Percentiles rank a stretch among this genome's conserved stretches.
Conservation (phyloP, 2,113 vertebrate species). For the Diphyllodes magnificus region DNA sequence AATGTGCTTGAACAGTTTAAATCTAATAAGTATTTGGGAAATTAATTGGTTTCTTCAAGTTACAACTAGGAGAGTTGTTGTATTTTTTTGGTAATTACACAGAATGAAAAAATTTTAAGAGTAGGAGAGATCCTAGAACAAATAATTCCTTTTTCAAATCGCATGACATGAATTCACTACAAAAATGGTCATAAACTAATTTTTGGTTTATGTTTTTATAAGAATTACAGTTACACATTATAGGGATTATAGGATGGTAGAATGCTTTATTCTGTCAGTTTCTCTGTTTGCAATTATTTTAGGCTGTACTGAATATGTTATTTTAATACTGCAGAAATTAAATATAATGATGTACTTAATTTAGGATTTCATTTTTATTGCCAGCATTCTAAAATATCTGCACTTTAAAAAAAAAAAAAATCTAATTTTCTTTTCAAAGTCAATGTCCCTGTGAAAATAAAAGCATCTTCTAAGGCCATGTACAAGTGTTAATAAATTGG, state of each 20-base stretch:
- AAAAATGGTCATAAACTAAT: neutral
- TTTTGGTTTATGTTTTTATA: neutral
- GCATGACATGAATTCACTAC: neutral
- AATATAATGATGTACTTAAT: neutral
- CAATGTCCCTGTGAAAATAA: neutral
- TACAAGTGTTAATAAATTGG: neutral
- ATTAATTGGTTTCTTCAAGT: neutral
- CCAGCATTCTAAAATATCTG: neutral
- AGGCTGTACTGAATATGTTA: neutral
- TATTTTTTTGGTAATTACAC: neutral
- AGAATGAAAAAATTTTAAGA: neutral
- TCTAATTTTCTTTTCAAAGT: neutral
- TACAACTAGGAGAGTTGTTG: neutral
- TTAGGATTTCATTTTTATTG: neutral
- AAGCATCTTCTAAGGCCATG: neutral
- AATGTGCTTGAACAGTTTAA: neutral
- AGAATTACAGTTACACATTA: neutral
- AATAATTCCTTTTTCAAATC: neutral
- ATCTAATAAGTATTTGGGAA: neutral
- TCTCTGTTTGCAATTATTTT: neutral
- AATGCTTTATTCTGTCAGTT: neutral
- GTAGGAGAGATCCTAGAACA: neutral
- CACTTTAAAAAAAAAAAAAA: neutral
- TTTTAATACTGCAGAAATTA: neutral
- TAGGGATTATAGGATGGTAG: neutral